These are phyloP conservation scores for Barnardius zonarius DNA, from an alignment of 2,113 vertebrate species.

Conservation along the genomic window DNA sequence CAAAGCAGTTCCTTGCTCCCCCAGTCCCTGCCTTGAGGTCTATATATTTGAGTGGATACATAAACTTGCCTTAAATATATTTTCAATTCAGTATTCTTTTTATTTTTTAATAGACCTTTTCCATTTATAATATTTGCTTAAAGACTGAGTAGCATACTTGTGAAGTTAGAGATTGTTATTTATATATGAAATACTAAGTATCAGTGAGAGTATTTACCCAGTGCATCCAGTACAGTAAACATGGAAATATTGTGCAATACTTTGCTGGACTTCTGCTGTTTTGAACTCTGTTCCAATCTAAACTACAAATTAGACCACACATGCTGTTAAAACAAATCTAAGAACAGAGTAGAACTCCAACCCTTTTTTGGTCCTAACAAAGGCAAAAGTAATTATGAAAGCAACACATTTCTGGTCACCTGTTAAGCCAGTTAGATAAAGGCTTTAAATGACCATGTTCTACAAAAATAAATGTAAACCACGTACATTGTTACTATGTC, in stretches of 20 bases:
- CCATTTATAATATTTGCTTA: slow-evolving; percentile 37
- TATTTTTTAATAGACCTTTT: background rate
- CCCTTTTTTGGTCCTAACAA: background rate
- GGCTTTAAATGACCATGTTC: background rate
- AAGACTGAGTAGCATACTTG: slow-evolving; percentile 18
- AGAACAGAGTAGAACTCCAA: background rate
- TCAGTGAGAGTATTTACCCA: slow-evolving; percentile 49
- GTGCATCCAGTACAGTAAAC: slow-evolving; percentile 55
- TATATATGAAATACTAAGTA: slow-evolving; percentile 40
- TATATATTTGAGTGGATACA: fast-evolving
- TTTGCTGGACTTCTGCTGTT: slow-evolving; percentile 62
- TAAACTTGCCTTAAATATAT: background rate
- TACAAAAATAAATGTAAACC: background rate
- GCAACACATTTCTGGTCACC: slow-evolving; percentile 42
- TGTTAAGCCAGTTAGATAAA: slow-evolving; percentile 24
- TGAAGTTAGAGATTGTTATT: slow-evolving; percentile 56
- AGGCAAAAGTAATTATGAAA: background rate
- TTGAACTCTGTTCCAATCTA: slow-evolving; percentile 72
- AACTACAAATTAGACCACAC: slow-evolving; percentile 75
- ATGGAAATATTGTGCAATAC: slow-evolving; percentile 62
- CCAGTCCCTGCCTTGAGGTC: background rate
- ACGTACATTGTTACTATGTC: background rate
- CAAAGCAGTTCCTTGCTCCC: background rate
- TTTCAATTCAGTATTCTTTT: background rate
- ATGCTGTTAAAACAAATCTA: slow-evolving; percentile 61